Percentiles rank a stretch among this genome's conserved stretches.
Evolutionary conservation across 2,888 invertebrate genomes (phyloP).

Genomic region (Caenorhabditis sp.): DNA sequence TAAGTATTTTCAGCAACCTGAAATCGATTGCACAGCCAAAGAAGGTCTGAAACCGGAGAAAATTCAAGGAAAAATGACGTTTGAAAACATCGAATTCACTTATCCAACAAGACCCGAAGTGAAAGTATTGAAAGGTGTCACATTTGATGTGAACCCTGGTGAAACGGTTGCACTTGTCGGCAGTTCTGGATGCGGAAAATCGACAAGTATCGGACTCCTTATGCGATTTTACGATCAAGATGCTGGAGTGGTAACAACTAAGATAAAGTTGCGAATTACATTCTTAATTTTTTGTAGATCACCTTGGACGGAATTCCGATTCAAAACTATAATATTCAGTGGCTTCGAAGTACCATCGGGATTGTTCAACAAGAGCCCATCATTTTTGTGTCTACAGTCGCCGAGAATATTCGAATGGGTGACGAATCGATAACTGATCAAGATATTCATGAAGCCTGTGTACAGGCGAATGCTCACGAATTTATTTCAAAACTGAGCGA

Average conservation of each 20-base stretch:
- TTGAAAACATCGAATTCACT: constrained; percentile 72
- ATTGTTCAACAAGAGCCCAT: constrained; percentile 73
- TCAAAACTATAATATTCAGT: constrained; percentile 62
- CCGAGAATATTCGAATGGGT: constrained; percentile 73
- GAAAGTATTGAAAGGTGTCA: constrained; percentile 59
- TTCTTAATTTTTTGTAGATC: no score
- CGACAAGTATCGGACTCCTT: constrained; percentile 55
- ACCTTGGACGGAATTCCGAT: constrained; percentile 72
- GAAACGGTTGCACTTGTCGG: constrained; percentile 63
- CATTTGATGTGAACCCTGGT: constrained; percentile 53
- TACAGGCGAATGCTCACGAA: constrained; percentile 72
- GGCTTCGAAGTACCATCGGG: constrained; percentile 71
- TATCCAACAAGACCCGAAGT: constrained; percentile 73
- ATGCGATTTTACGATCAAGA: constrained; percentile 60
- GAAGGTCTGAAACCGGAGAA: constrained; percentile 72
- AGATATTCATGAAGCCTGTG: constrained; percentile 55
- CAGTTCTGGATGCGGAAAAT: constrained; percentile 63
- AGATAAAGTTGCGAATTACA: no score
- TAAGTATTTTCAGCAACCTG: constrained; percentile 67
- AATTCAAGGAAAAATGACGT: constrained; percentile 72
- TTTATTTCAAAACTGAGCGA: constrained; percentile 72
- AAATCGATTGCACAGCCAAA: constrained; percentile 73
- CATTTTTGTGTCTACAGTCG: constrained; percentile 71
- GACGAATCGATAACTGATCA: constrained; percentile 59
- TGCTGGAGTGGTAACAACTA: constrained; percentile 45